These are phyloP conservation scores for Pelmatolapia mariae DNA, from an alignment of 2,113 vertebrate species.

Conservation along the genomic window DNA sequence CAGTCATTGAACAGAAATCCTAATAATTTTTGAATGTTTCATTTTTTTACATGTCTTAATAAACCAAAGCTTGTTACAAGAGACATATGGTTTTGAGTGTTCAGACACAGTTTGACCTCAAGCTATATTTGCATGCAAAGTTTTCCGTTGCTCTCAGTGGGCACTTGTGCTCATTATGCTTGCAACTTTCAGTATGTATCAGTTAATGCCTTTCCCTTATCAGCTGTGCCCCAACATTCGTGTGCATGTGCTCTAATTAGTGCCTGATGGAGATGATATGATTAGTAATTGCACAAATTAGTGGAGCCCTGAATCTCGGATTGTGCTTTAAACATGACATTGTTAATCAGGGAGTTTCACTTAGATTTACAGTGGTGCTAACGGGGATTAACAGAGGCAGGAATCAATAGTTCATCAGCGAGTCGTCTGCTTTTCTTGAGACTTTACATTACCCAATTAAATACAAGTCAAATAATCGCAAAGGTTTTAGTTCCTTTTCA, in stretches of 20 bases:
- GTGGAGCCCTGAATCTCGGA: not conserved
- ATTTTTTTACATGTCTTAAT: not conserved
- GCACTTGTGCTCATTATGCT: not conserved
- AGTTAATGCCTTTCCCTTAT: not conserved
- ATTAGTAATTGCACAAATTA: constrained; percentile 34
- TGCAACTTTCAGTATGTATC: not conserved
- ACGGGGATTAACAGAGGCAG: not conserved
- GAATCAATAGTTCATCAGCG: constrained; percentile 15
- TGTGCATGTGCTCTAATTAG: constrained; percentile 21
- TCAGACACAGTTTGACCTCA: not conserved
- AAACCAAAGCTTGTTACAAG: not conserved
- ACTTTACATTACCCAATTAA: not conserved
- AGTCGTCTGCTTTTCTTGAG: not conserved
- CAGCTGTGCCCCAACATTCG: not conserved
- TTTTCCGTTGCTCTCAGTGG: not conserved
- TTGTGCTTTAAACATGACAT: not conserved
- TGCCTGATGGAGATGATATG: constrained; percentile 1
- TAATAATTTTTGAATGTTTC: not conserved
- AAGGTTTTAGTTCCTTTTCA: not conserved
- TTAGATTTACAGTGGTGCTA: not conserved
- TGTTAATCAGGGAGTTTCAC: constrained; percentile 8
- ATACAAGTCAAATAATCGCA: not conserved
- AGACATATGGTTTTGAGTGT: not conserved
- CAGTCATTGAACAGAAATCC: not conserved
- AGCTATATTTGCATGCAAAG: not conserved